Conservation (phyloP, 2,888 invertebrate genomes). For the Stomorhina lunata region DNA sequence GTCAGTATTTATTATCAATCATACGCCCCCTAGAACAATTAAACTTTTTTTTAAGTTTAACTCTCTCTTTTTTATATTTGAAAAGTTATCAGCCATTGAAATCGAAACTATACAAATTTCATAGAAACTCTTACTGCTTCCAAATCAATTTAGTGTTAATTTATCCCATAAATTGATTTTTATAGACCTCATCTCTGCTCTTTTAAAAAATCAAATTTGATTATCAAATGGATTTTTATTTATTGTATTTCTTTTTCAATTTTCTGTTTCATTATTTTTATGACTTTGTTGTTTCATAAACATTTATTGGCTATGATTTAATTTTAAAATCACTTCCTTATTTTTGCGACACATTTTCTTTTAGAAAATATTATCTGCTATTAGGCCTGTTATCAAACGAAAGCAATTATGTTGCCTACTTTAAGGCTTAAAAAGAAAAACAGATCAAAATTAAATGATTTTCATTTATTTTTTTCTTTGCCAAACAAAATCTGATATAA, state of each 20-base stretch:
- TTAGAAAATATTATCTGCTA: background rate
- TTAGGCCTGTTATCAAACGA: background rate
- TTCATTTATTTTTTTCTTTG: background rate
- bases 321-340: background rate
- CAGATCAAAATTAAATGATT: background rate
- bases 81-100: no score
- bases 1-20: background rate
- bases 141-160: no score
- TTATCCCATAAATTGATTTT: no score
- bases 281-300: background rate
- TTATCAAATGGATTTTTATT: background rate
- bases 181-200: background rate
- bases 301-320: background rate
- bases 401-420: conserved; percentile 7
- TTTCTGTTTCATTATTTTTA: background rate
- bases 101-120: no score
- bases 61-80: no score
- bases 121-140: no score
- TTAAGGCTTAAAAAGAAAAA: background rate
- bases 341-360: background rate
- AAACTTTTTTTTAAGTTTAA: no score
- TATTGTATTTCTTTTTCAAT: background rate
- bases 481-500: background rate
- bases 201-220: background rate
- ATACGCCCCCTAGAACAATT: background rate